Base-by-base conservation (phyloP, 2,797 vertebrate species). In the Mormyrops boulengeri region DNA sequence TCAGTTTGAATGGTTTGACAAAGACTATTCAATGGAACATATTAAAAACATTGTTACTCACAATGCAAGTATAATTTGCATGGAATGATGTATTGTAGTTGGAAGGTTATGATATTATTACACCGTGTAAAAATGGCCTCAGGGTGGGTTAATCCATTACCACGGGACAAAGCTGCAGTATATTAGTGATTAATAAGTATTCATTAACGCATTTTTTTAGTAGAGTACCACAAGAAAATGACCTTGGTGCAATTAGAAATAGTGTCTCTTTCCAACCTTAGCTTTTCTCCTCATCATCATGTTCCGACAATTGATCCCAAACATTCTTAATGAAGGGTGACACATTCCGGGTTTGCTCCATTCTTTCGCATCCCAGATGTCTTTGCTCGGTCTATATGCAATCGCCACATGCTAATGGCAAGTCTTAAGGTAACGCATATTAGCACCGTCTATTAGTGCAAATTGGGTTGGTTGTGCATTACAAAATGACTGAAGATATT, bases 131-230 rank as follows among this genome's bases (percentile, higher is more conserved):
- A 57, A 41, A 55, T 87, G 85, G 26, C 52, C 52, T 60, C 17
- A 30, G 53, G 53, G 53, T 57, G 50, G 52, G 30, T 50, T 49
- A 85, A 85, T 87, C 85, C 85, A 87, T 87, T 87, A 87, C 85
- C 26, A 50, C 85, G 41, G 52, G 53, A 57, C 85, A 87, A 87
- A 87, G 85, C 85, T 87, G 85, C 50, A 55, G 17, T 55, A 57
- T 87, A 87, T 87, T 60, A 57, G n/a, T 87, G 50, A 87, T 53
- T 87, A 87, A 87, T 87, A 87, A 57, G 85, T 57, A 60, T 87
- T 57, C 52, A 57, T 87, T 87, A 87, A 57, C 52, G 38, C 85
- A 87, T 8, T 55, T 87, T 86, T 57, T 87, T 87, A 57, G 30
- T 41, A 5, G 22, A 38, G 26, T 19, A 55, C 52, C 30, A n/a